Evolutionary conservation across 2,797 vertebrate genomes (phyloP).

Genomic region (Philypnodon macrostomus): DNA sequence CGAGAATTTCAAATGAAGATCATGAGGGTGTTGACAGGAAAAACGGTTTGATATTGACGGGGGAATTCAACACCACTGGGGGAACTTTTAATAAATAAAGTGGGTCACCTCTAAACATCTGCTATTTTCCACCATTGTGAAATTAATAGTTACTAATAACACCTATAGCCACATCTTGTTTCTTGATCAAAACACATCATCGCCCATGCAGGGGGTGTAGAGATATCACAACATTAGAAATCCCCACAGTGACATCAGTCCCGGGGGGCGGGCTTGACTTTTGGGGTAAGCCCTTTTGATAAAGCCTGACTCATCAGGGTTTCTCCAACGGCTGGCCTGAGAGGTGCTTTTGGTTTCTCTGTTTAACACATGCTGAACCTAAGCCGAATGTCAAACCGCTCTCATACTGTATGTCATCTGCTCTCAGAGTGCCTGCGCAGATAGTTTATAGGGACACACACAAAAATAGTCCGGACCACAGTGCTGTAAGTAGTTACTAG

Average conservation of each 20-base stretch:
- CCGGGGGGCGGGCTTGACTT: conserved; percentile 33
- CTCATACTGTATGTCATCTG: too few species aligned
- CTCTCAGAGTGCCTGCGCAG: too few species aligned
- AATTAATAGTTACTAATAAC: not conserved
- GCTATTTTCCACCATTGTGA: too few species aligned
- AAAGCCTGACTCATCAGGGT: conserved; percentile 46
- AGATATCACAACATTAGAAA: conserved; percentile 49
- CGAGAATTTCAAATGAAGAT: conserved; percentile 6
- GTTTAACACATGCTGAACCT: too few species aligned
- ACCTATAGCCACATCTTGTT: too few species aligned
- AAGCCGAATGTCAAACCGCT: too few species aligned
- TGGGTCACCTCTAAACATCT: not conserved
- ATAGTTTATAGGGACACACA: conserved; percentile 29
- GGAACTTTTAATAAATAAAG: conserved; percentile 18
- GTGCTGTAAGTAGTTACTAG: conserved; percentile 58
- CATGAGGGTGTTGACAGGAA: conserved; percentile 48
- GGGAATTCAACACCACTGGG: conserved; percentile 24
- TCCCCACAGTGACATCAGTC: conserved; percentile 38
- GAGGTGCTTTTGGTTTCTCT: too few species aligned
- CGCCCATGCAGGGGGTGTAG: not conserved
- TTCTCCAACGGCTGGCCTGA: conserved; percentile 40
- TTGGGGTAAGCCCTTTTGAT: conserved; percentile 54
- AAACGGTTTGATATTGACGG: not conserved
- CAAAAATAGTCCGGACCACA: conserved; percentile 45
- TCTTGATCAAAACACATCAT: not conserved